phyloP scores from a whole-genome alignment of 2,888 invertebrate species.

The Eilema sororculum region DNA sequence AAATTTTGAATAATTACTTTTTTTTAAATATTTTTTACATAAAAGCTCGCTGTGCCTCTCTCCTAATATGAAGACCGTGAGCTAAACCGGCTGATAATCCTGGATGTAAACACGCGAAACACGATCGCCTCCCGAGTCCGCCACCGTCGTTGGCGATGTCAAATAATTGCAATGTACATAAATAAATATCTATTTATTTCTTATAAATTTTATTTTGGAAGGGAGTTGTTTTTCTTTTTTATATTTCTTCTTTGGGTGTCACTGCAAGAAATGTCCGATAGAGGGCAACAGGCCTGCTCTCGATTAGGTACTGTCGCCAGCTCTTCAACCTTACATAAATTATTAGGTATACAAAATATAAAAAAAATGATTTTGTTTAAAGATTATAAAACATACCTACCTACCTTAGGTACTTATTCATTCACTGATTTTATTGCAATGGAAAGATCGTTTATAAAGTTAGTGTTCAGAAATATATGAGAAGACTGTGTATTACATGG shows the following conservation, averaged over 20 bases:
- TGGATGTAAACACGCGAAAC: slow-evolving; percentile 85
- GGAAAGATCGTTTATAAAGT: too few relatives aligned
- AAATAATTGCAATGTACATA: slow-evolving; percentile 45
- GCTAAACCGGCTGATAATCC: slow-evolving; percentile 81
- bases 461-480: too few relatives aligned
- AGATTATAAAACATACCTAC: too few relatives aligned
- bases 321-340: too few relatives aligned
- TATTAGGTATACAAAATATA: too few relatives aligned
- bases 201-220: not conserved
- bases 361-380: too few relatives aligned
- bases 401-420: too few relatives aligned
- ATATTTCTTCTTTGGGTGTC: not conserved
- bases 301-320: not conserved
- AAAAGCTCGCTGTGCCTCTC: slow-evolving; percentile 50
- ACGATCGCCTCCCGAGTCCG: slow-evolving; percentile 77
- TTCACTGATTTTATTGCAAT: too few relatives aligned
- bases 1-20: too few relatives aligned
- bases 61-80: slow-evolving; percentile 75
- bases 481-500: too few relatives aligned
- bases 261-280: too few relatives aligned
- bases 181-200: slow-evolving; percentile 42
- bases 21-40: not conserved
- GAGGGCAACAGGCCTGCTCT: not conserved
- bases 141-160: slow-evolving; percentile 45
- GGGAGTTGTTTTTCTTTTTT: not conserved